Evolutionary conservation across 2,797 vertebrate species (phyloP).

Genomic region (Prunella strophiata): DNA sequence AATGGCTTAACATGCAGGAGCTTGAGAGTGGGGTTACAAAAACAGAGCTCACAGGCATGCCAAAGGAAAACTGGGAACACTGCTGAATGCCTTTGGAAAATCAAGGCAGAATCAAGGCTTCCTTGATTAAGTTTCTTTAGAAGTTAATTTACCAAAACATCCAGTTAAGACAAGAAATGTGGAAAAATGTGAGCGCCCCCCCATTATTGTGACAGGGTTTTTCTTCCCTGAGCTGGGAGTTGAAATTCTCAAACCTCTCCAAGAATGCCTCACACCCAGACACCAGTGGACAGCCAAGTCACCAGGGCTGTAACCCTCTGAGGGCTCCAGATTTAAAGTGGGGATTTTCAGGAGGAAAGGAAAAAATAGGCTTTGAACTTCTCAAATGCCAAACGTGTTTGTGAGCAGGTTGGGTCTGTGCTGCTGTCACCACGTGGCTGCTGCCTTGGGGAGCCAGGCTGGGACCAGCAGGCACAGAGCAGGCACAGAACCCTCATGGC

Average conservation of each 20-base stretch:
- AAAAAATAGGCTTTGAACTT: neutral
- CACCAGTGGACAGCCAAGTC: neutral
- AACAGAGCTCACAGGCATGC: constrained; percentile 9
- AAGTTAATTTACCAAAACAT: constrained; percentile 6
- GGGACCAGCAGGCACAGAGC: neutral
- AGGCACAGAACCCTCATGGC: accelerated
- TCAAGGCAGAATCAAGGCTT: neutral
- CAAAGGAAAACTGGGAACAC: neutral
- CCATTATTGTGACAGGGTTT: neutral
- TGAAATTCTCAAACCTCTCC: neutral
- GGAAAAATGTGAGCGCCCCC: neutral
- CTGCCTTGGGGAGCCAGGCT: neutral
- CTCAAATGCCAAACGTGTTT: neutral
- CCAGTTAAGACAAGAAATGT: neutral
- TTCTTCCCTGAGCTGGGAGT: neutral
- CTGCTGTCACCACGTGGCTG: neutral
- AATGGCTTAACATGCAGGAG: neutral
- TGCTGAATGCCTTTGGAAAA: neutral
- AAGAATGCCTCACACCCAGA: neutral
- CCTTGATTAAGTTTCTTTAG: neutral
- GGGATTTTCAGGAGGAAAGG: neutral
- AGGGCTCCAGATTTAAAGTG: neutral
- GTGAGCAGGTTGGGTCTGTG: neutral
- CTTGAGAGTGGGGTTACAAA: neutral
- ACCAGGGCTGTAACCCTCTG: neutral